phyloP scores from a whole-genome alignment of 2,113 vertebrate genomes.

The Tamias sibiricus region DNA sequence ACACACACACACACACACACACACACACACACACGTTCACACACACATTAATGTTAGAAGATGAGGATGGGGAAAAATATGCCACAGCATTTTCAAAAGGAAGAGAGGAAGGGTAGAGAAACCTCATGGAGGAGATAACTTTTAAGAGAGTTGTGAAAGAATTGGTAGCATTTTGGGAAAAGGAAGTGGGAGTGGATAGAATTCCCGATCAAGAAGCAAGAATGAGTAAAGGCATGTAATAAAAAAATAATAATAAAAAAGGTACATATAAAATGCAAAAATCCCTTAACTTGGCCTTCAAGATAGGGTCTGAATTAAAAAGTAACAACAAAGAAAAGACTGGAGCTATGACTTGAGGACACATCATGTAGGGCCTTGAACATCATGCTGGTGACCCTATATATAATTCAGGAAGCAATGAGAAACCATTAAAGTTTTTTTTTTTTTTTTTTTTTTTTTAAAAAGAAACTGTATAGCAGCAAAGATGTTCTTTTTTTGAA shows the following conservation, averaged over 20 bases:
- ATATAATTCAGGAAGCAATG: slow-evolving; percentile 56
- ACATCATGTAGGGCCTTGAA: not conserved
- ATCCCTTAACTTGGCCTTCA: not conserved
- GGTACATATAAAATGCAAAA: not conserved
- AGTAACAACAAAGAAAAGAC: not conserved
- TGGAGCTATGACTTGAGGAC: not conserved
- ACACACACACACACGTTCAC: not conserved
- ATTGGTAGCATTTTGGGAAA: not conserved
- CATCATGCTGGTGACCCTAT: not conserved
- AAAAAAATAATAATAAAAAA: not conserved
- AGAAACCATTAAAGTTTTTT: slow-evolving; percentile 1
- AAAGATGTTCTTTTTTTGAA: slow-evolving; percentile 50
- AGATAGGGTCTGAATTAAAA: not conserved
- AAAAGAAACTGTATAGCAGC: slow-evolving; percentile 25
- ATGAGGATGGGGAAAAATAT: not conserved
- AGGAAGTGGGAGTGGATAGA: not conserved
- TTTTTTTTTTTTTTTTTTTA: not conserved
- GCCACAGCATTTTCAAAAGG: not conserved
- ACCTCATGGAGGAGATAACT: not conserved
- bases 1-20: not conserved
- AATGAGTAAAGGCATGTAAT: slow-evolving; percentile 8
- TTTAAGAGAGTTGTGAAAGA: not conserved
- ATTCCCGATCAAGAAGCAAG: not conserved
- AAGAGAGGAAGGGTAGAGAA: not conserved
- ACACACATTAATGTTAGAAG: not conserved